Evolutionary conservation across 2,113 vertebrate genomes (phyloP).

Genomic region (Meles meles): DNA sequence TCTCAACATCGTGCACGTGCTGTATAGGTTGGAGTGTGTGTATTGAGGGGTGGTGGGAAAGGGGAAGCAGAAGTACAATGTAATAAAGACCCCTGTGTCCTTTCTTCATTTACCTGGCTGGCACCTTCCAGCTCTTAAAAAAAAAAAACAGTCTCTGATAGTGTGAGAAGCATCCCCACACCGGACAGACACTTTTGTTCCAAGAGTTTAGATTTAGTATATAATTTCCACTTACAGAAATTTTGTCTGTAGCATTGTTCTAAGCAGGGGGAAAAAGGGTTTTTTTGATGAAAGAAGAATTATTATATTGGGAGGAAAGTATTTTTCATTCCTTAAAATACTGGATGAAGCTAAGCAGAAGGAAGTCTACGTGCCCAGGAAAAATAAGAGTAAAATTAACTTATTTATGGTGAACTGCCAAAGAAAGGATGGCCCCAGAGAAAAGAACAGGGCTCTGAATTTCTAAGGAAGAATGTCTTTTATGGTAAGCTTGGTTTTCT

Average conservation of each 20-base stretch:
- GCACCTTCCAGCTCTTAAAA: neutral
- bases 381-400: constrained; percentile 16
- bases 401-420: neutral
- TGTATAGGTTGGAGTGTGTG: neutral
- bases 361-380: constrained; percentile 14
- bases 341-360: constrained; percentile 30
- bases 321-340: constrained; percentile 43
- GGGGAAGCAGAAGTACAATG: neutral
- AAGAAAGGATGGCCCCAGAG: neutral
- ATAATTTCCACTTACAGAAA: neutral
- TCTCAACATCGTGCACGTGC: neutral
- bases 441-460: neutral
- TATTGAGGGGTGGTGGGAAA: neutral
- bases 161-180: too few relatives aligned
- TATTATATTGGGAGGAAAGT: neutral
- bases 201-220: neutral
- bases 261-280: neutral
- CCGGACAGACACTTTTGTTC: neutral
- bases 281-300: neutral
- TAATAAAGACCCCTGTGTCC: neutral
- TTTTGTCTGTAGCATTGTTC: neutral
- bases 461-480: constrained; percentile 4
- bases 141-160: neutral
- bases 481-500: neutral
- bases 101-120: neutral